Evolutionary conservation across 2,113 vertebrate genomes (phyloP).

Genomic region (Ptychochromis oligacanthus): DNA sequence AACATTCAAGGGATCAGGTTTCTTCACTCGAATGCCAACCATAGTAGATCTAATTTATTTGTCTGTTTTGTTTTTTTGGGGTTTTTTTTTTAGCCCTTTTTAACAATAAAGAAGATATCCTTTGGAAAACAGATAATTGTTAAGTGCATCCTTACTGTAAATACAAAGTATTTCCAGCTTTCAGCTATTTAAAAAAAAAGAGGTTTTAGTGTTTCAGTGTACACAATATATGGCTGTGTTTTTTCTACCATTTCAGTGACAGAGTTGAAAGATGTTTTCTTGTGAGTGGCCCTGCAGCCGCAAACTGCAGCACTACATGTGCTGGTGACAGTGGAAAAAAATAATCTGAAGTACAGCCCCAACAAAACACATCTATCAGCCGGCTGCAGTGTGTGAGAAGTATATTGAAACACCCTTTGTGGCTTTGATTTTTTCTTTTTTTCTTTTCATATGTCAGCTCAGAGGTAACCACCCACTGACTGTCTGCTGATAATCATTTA

Average conservation of each 20-base stretch:
- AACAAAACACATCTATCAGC: slow-evolving; percentile 25
- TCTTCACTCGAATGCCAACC: neutral
- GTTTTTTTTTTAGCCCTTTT: neutral
- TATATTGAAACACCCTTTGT: neutral
- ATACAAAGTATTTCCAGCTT: neutral
- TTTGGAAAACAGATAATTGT: neutral
- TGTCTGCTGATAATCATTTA: neutral
- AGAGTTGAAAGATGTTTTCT: slow-evolving; percentile 38
- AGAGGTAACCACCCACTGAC: neutral
- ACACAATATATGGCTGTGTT: neutral
- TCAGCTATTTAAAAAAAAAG: neutral
- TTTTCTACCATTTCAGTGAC: slow-evolving; percentile 7
- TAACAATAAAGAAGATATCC: neutral
- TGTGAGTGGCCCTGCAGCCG: slow-evolving; percentile 22
- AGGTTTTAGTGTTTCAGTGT: neutral
- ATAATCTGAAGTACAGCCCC: neutral
- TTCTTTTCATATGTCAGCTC: neutral
- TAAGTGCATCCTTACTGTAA: neutral
- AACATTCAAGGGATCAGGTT: slow-evolving; percentile 12
- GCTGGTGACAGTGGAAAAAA: neutral
- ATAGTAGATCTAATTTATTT: slow-evolving; percentile 12
- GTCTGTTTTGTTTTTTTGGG: neutral
- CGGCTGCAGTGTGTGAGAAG: neutral
- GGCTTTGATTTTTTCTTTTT: neutral
- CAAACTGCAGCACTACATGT: slow-evolving; percentile 16